A percentile compares a stretch with the other conserved stretches of the same genome.
Conservation (phyloP, 2,113 vertebrate species). For the Bambusicola thoracicus region DNA sequence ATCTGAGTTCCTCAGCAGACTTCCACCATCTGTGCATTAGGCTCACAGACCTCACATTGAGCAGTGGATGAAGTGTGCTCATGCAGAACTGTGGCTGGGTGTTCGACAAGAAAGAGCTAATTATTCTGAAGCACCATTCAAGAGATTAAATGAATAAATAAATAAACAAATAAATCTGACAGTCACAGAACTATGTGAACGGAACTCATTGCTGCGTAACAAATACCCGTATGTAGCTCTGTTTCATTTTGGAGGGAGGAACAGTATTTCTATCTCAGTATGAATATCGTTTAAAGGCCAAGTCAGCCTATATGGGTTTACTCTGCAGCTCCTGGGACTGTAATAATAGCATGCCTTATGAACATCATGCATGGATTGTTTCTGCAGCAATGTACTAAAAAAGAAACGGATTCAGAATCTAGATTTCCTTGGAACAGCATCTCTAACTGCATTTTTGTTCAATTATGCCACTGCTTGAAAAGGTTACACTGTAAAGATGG, state of each 20-base stretch:
- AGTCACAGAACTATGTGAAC: not conserved
- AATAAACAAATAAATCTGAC: not conserved
- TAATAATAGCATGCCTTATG: slow-evolving; percentile 30
- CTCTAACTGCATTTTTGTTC: slow-evolving; percentile 11
- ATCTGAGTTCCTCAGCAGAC: not conserved
- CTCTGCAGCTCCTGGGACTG: slow-evolving; percentile 19
- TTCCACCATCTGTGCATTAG: slow-evolving; percentile 36
- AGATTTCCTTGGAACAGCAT: slow-evolving; percentile 23
- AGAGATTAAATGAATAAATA: slow-evolving; percentile 38
- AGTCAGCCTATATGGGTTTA: not conserved
- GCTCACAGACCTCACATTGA: not conserved
- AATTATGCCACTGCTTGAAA: slow-evolving; percentile 28
- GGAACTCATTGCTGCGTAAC: not conserved
- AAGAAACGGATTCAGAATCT: not conserved
- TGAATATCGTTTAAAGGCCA: slow-evolving; percentile 31
- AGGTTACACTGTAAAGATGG: slow-evolving; percentile 31
- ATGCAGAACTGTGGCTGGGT: not conserved
- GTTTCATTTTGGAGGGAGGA: not conserved
- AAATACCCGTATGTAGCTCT: not conserved
- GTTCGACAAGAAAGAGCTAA: not conserved
- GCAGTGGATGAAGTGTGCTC: slow-evolving; percentile 27
- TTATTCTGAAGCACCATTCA: slow-evolving; percentile 30
- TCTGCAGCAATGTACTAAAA: slow-evolving; percentile 24
- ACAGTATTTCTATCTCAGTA: not conserved
- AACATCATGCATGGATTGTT: slow-evolving; percentile 42